Evolutionary conservation across 2,113 vertebrate species (phyloP), one percentile per base, ranked within the genome.

Genomic region (Cyprinodon tularosa): DNA sequence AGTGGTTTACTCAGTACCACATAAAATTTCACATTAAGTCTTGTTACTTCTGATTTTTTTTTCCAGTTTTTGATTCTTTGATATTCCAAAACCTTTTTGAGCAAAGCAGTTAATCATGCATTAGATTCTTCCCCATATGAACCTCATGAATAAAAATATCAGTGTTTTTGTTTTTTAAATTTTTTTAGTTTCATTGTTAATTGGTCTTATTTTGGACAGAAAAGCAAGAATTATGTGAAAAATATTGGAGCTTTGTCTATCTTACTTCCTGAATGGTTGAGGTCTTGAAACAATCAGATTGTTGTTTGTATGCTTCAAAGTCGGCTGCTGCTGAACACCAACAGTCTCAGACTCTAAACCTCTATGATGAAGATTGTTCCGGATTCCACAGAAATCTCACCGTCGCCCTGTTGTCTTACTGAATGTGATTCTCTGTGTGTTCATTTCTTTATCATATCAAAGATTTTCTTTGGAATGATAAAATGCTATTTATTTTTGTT

Each of bases 401-500:
- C 67, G 39, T 77, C 77, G 70, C 70, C 75, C 53, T 63, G 60
- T 22, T 74, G 72, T 89, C 71, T 86, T 68, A 76, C 71, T 76
- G 40, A 73, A 82, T 62, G 83, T 89, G 82, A 78, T 57, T 7
- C 83, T 72, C 73, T 72, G 62, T 82, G 87, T 83, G 50, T 81
- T 82, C 0, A 72, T 83, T 84, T 86, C 10, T 77, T 78, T 89
- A 79, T 84, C 81, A 82, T 87, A 81, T 88, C 72, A 81, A 81
- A 65, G 89, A 90, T 91, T 91, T 91, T 81, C 68, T 89, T 88
- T 91, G 83, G 92, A 85, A 57, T 84, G 81, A 36, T n/a, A 86
- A 86, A 91, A 89, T 66, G 78, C 89, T 94, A 94, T 94, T 94
- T 95, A 94, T 95, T 94, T 94, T 93, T 93, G 87, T 93, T 94